Evolutionary conservation across 2,797 vertebrate genomes (phyloP).

Genomic region (Megalops cyprinoides): DNA sequence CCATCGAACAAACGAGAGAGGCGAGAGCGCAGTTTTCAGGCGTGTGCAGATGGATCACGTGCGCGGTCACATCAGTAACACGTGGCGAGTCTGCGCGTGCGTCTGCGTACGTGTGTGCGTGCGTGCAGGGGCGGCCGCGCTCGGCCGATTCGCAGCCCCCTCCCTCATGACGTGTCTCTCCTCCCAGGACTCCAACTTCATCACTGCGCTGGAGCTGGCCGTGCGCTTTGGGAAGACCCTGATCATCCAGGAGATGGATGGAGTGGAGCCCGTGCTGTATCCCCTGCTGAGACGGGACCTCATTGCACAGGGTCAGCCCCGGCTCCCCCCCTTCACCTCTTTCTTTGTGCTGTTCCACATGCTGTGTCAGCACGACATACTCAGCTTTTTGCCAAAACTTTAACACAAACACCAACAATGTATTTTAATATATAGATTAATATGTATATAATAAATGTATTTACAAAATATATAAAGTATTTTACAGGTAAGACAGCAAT

Average conservation of each 20-base stretch:
- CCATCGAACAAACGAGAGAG: background rate
- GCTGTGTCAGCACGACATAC: too few relatives aligned
- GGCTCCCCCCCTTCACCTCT: too few relatives aligned
- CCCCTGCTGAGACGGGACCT: constrained; percentile 90
- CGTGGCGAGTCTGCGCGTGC: background rate
- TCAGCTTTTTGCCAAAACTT: too few relatives aligned
- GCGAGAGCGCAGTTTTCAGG: background rate
- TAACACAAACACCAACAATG: too few relatives aligned
- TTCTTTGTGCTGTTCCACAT: too few relatives aligned
- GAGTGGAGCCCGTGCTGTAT: constrained; percentile 93
- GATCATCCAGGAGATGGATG: constrained; percentile 95
- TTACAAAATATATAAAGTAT: too few relatives aligned
- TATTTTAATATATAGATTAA: too few relatives aligned
- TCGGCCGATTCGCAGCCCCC: background rate
- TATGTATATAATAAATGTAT: too few relatives aligned
- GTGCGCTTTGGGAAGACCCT: constrained; percentile 97
- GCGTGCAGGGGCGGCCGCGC: background rate
- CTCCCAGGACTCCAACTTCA: constrained; percentile 87
- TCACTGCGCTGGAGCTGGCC: constrained; percentile 89
- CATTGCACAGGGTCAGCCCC: constrained; percentile 84
- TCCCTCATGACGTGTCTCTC: background rate
- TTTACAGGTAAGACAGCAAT: too few relatives aligned
- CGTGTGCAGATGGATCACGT: background rate
- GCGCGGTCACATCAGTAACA: background rate
- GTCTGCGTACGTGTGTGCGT: background rate